Evolutionary conservation across 1,140 invertebrate species (phyloP).

Genomic region (Rhopalosiphum maidis): DNA sequence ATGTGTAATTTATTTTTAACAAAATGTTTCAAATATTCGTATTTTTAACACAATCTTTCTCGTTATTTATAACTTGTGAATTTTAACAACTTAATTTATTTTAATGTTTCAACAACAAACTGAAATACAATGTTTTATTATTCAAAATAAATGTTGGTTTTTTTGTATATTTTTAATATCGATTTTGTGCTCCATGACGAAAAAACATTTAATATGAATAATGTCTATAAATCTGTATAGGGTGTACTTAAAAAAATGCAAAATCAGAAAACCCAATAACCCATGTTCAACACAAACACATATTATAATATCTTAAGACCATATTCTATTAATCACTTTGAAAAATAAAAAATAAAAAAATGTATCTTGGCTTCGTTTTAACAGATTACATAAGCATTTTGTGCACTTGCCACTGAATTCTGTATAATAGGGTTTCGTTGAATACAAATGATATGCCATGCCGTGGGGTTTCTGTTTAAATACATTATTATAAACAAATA

Average conservation of each 20-base stretch:
- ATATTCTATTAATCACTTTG: background rate
- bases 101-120: background rate
- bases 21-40: background rate
- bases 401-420: background rate
- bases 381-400: background rate
- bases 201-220: background rate
- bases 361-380: background rate
- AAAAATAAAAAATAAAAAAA: background rate
- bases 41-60: background rate
- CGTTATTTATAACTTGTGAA: background rate
- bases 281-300: background rate
- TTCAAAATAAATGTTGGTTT: background rate
- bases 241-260: background rate
- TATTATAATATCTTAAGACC: background rate
- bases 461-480: background rate
- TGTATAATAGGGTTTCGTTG: background rate
- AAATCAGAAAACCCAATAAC: background rate
- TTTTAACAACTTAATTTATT: background rate
- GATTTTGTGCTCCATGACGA: background rate
- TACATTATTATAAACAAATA: slow-evolving; percentile 7
- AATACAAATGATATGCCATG: slow-evolving; percentile 15
- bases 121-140: background rate
- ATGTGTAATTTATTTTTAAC: background rate
- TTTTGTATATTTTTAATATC: background rate
- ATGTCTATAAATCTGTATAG: background rate